These are phyloP conservation scores for Macrosiphum euphorbiae DNA, from an alignment of 2,888 invertebrate genomes.

Conservation along the genomic window DNA sequence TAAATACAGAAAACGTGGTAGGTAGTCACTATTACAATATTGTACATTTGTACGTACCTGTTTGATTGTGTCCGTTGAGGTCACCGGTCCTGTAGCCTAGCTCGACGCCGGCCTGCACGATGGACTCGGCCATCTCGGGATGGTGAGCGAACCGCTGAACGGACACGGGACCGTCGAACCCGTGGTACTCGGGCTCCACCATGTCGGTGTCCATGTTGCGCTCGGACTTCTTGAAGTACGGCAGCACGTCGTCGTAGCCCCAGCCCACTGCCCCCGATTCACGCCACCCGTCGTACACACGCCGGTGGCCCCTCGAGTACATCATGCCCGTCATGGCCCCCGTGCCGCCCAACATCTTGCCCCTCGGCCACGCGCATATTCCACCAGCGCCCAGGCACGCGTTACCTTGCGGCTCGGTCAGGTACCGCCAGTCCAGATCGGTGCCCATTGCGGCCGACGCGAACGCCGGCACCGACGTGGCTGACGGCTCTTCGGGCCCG, in stretches of 20 bases:
- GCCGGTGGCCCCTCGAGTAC: slow-evolving; percentile 75
- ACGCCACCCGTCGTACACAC: slow-evolving; percentile 81
- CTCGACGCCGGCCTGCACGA: slow-evolving; percentile 70
- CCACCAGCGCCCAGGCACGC: slow-evolving; percentile 69
- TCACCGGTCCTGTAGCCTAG: slow-evolving; percentile 71
- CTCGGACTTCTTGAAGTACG: slow-evolving; percentile 71
- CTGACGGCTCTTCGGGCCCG: slow-evolving; percentile 72
- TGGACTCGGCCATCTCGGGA: slow-evolving; percentile 70
- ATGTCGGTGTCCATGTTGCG: slow-evolving; percentile 69
- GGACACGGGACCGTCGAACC: slow-evolving; percentile 70
- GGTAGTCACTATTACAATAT: not conserved
- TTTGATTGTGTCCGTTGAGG: slow-evolving; percentile 69
- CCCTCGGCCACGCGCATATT: slow-evolving; percentile 72
- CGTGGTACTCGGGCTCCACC: slow-evolving; percentile 71
- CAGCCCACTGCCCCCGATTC: slow-evolving; percentile 74
- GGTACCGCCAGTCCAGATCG: slow-evolving; percentile 73
- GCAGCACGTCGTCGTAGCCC: slow-evolving; percentile 71
- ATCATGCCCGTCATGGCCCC: slow-evolving; percentile 72
- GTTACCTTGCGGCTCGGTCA: slow-evolving; percentile 71
- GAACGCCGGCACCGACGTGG: slow-evolving; percentile 71
- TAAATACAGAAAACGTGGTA: no score
- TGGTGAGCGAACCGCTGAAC: slow-evolving; percentile 71
- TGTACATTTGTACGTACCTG: slow-evolving; percentile 60
- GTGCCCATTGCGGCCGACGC: slow-evolving; percentile 70
- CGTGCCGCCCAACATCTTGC: slow-evolving; percentile 70